Base-by-base conservation (phyloP, 1,140 invertebrate species). In the Lethrus apterus region DNA sequence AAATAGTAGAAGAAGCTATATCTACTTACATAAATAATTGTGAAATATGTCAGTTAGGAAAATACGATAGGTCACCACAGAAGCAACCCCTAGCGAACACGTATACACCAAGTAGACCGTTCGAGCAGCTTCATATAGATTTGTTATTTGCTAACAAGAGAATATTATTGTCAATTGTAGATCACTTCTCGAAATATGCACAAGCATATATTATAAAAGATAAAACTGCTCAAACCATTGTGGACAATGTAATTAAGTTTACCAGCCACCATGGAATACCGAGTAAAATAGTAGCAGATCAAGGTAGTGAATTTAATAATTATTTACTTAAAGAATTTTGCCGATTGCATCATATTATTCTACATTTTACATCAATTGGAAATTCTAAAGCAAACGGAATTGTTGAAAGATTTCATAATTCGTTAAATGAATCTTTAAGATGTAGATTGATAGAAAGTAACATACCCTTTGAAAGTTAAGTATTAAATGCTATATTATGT, bases 261-360 rank as follows among this genome's bases (percentile, higher is more conserved):
- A 42, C 26, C 9, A 26, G 21, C 10, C 40, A 42, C 23, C 40
- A 24, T 42, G 26, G 40, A 0, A 7, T 42, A 42, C n/a, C 19
- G n/a, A 4, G 10, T 14, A 42, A 2, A 4, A 42, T 42, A 4
- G 23, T 26, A 4, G 17, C 14, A 13, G 14, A 42, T 42, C 10
- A 17, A 2, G 21, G 40, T n/a, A 26, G 10, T 13, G 40, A 42
- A 42, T 42, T 42, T 42, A 18, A 42, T 14, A 42, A 30, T 42
- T n/a, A 17, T 24, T 26, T 42, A 26, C 3, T 42, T n/a, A 24
- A 42, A 42, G 40, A 42, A 42, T 42, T 26, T 23, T 24, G 13
- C 23, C 2, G 9, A 14, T n/a, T 26, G 10, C 38, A 42, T 29
- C 21, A 42, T 23, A 26, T 23, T 10, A 10, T 9, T 7, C n/a